Conservation (phyloP, 2,113 vertebrate genomes). For the Xyrauchen texanus region DNA sequence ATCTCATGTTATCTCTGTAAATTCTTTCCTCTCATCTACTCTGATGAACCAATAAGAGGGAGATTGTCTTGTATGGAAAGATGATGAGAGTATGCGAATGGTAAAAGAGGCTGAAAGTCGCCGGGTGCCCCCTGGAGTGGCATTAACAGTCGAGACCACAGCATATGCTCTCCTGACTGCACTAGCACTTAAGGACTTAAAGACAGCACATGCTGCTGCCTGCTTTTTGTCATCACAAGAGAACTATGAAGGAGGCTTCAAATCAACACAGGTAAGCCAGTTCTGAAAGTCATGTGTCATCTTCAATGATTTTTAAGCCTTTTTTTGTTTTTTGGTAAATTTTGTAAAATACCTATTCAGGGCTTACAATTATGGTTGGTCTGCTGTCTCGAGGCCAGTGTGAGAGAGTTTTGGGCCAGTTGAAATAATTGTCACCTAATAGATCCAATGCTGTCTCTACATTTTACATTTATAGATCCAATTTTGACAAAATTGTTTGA, state of each 20-base stretch:
- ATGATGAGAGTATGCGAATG: slow-evolving; percentile 2
- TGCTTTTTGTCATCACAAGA: slow-evolving; percentile 78
- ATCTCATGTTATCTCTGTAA: background rate
- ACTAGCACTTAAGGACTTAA: slow-evolving; percentile 60
- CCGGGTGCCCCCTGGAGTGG: slow-evolving; percentile 55
- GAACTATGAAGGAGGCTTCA: slow-evolving; percentile 76
- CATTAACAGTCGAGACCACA: slow-evolving; percentile 78
- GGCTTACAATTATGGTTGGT: too few relatives aligned
- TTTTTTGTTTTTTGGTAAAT: too few relatives aligned
- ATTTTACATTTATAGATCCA: too few relatives aligned
- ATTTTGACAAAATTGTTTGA: too few relatives aligned
- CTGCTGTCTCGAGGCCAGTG: too few relatives aligned
- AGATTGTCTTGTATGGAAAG: slow-evolving; percentile 54
- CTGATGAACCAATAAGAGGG: slow-evolving; percentile 40
- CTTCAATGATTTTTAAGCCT: too few relatives aligned
- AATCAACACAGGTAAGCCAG: slow-evolving; percentile 64
- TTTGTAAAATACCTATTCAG: too few relatives aligned
- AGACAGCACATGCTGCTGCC: slow-evolving; percentile 64
- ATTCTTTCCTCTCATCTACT: background rate
- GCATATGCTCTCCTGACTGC: slow-evolving; percentile 79
- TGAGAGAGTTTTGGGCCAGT: too few relatives aligned
- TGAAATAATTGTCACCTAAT: too few relatives aligned
- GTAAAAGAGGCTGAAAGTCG: background rate
- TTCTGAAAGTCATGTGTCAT: too few relatives aligned
- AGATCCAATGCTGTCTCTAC: too few relatives aligned